phyloP scores from a whole-genome alignment of 2,888 invertebrate species.

The Imbricaverruca yamaguchii region DNA sequence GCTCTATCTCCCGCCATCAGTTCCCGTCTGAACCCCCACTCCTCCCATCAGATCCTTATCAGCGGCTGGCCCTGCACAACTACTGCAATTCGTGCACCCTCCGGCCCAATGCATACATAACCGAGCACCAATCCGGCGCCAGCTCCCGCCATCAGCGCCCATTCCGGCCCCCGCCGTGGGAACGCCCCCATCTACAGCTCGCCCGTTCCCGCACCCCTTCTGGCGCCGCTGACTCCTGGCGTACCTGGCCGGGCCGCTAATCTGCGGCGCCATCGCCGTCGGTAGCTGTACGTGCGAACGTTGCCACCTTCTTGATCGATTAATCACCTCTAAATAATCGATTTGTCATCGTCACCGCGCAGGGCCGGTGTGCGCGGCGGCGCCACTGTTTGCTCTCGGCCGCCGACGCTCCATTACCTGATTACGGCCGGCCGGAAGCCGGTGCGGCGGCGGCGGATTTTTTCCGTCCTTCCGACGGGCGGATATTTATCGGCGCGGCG shows the following conservation, averaged over 20 bases:
- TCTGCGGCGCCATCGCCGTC: neutral
- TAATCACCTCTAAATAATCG: constrained; percentile 15
- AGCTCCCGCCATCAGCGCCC: too few species aligned
- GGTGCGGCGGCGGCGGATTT: neutral
- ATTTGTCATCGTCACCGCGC: constrained; percentile 1
- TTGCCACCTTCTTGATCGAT: constrained; percentile 14
- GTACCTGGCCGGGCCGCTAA: neutral
- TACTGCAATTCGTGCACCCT: too few species aligned
- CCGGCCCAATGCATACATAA: too few species aligned
- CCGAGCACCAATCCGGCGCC: too few species aligned
- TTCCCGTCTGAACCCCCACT: too few species aligned
- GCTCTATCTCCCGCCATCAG: too few species aligned
- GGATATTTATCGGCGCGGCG: neutral
- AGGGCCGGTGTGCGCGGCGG: neutral
- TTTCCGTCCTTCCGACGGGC: neutral
- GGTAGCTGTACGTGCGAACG: neutral
- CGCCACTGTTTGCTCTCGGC: neutral
- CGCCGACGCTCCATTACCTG: constrained; percentile 5
- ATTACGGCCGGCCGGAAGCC: neutral
- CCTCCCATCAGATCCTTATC: too few species aligned
- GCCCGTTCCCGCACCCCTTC: neutral
- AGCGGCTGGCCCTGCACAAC: too few species aligned
- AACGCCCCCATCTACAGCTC: neutral
- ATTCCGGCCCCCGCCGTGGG: neutral
- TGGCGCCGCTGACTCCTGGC: neutral